Conservation (phyloP, 2,113 vertebrate species). For the Cephalopterus ornatus region DNA sequence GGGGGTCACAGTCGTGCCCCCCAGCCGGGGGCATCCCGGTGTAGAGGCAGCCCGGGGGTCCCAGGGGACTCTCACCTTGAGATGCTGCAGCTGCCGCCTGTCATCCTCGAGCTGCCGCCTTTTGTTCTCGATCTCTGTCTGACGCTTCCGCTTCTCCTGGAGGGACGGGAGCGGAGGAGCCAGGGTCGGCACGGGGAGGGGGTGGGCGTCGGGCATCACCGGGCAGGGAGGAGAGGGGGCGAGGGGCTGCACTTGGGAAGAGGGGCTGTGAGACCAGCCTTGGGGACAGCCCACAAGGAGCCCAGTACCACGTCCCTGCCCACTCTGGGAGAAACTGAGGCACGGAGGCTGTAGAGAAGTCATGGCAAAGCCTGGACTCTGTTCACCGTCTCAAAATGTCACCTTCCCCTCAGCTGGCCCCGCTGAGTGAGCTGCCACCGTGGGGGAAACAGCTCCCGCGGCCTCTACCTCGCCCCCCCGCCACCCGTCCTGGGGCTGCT, state of each 20-base stretch:
- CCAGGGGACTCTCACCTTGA: slow-evolving; percentile 77
- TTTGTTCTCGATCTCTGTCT: slow-evolving; percentile 87
- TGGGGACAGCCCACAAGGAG: background rate
- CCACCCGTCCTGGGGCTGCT: background rate
- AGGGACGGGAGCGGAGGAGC: background rate
- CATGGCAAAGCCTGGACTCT: background rate
- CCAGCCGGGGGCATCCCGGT: rapidly evolving
- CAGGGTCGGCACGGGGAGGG: background rate
- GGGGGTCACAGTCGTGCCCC: background rate
- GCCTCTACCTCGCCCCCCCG: background rate
- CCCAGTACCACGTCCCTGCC: rapidly evolving
- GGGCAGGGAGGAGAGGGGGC: background rate
- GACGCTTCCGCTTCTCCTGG: slow-evolving; percentile 89
- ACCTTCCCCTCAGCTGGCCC: background rate
- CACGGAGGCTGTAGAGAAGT: background rate
- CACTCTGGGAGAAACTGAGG: background rate
- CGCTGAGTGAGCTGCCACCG: background rate
- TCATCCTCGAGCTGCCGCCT: slow-evolving; percentile 88
- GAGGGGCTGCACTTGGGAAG: background rate
- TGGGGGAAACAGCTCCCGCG: background rate
- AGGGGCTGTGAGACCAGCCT: background rate
- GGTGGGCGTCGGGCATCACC: rapidly evolving
- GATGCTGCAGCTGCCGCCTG: slow-evolving; percentile 85
- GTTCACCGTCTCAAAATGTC: background rate
- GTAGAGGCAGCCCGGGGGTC: background rate